Base-by-base conservation (phyloP, 2,113 vertebrate species). In the mouse (Mus musculus) region DNA sequence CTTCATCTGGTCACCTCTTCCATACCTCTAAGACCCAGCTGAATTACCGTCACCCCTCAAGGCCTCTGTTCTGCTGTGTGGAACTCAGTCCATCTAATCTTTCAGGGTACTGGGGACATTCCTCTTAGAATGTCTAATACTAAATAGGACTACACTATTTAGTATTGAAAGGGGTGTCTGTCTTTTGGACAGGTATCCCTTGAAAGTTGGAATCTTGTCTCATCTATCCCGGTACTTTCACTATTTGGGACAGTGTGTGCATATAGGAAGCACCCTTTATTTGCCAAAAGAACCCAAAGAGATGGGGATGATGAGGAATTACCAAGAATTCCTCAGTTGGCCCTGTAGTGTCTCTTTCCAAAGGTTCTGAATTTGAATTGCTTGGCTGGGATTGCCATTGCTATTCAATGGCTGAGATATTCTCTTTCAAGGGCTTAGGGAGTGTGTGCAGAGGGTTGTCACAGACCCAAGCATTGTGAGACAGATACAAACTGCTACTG, bases 31-130 rank as follows among this genome's bases (percentile, higher is more conserved):
- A 65, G 86, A 56, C 52, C 30, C 7, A 39, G 8, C 5, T 73
- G 88, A 49, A 39, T 8, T 1, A 1, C 59, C 1, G 0, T 20
- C 24, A 71, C 13, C 19, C 30, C 1, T 0, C 12, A 65, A 54
- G 46, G 7, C 52, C 76, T 90, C 26, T 33, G 42, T 13, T 20
- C 13, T 19, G 33, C 20, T 2, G 0, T 33, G 46, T 71, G 63
- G 75, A 39, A 42, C 14, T 77, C 72, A 49, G 49, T 19, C 33
- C 2, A 3, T 56, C 39, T 28, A 1, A 76, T 39, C 56, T 77
- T 28, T 61, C 4, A 20, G 56, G 36, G 13, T 10, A 61, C 65
- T 33, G 2, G 5, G 1, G 24, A 8, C 2, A 0, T 46, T 88
- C 20, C n/a, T 71, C 46, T 42, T 28, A 30, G 42, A 42, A 42